Conservation (phyloP, 2,113 vertebrate genomes). For the Trichechus manatus region DNA sequence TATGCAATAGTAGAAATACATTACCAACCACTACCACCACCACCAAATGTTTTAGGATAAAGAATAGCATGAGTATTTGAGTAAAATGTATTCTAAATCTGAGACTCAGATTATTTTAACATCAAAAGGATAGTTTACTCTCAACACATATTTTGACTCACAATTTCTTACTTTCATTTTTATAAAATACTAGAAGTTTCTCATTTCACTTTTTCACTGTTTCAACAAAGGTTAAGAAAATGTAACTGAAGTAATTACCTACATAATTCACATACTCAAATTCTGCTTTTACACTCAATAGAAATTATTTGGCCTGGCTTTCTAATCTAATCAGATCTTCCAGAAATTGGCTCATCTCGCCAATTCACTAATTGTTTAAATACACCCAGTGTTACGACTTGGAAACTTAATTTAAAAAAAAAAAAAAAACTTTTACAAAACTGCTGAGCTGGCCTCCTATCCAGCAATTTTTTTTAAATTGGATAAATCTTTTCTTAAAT, state of each 20-base stretch:
- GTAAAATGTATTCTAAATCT: not conserved
- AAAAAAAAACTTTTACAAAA: not conserved
- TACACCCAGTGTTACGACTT: not conserved
- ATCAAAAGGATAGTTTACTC: not conserved
- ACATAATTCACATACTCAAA: slow-evolving; percentile 15
- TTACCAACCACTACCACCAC: not conserved
- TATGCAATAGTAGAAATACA: not conserved
- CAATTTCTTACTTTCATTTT: slow-evolving; percentile 31
- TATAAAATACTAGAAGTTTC: not conserved
- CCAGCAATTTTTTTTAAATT: not conserved
- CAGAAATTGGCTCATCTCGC: not conserved
- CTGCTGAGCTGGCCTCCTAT: not conserved
- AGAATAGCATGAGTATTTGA: not conserved
- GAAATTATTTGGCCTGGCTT: not conserved
- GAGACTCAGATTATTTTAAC: not conserved
- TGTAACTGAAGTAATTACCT: not conserved
- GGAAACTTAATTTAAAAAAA: not conserved
- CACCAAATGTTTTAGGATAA: not conserved
- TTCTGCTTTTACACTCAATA: not conserved
- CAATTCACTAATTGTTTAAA: slow-evolving; percentile 20
- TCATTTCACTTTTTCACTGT: not conserved
- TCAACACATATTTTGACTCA: slow-evolving; percentile 14
- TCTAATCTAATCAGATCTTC: slow-evolving; percentile 19
- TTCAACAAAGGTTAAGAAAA: slow-evolving; percentile 50
- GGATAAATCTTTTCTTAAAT: not conserved